A percentile compares a stretch with the other conserved stretches of the same genome.
Conservation (phyloP, 2,113 vertebrate genomes). For the Montifringilla adamsi region DNA sequence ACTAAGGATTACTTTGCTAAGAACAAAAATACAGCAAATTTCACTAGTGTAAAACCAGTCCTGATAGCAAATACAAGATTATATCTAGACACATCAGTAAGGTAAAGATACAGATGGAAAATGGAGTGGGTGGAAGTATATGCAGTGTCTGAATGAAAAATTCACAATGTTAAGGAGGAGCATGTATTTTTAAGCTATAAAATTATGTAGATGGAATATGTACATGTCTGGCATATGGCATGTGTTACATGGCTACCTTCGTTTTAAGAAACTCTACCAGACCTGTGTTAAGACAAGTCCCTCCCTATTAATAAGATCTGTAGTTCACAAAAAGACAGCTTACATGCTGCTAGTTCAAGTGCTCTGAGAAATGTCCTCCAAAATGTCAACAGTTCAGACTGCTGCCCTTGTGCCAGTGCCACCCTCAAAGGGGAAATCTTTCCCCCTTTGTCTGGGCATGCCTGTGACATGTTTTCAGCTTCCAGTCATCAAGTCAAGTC, state of each 20-base stretch:
- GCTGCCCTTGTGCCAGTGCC: neutral
- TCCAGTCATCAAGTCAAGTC: accelerated
- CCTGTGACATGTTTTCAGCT: accelerated
- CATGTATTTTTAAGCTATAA: neutral
- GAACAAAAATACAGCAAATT: neutral
- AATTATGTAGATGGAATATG: neutral
- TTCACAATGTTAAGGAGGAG: neutral
- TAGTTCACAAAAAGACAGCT: neutral
- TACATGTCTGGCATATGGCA: neutral
- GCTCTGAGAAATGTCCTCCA: neutral
- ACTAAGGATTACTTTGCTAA: neutral
- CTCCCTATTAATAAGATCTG: neutral
- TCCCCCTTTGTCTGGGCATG: neutral
- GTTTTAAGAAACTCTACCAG: neutral
- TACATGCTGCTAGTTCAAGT: neutral
- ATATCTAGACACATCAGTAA: neutral
- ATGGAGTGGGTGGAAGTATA: accelerated
- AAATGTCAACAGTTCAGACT: neutral
- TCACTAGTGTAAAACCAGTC: neutral
- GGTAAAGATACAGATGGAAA: neutral
- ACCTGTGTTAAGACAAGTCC: neutral
- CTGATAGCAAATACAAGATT: neutral
- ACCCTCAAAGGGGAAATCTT: accelerated
- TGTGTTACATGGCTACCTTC: neutral
- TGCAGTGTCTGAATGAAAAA: neutral